Base-by-base conservation (phyloP, 2,888 invertebrate genomes). In the Lordiphosa andalusiaca region DNA sequence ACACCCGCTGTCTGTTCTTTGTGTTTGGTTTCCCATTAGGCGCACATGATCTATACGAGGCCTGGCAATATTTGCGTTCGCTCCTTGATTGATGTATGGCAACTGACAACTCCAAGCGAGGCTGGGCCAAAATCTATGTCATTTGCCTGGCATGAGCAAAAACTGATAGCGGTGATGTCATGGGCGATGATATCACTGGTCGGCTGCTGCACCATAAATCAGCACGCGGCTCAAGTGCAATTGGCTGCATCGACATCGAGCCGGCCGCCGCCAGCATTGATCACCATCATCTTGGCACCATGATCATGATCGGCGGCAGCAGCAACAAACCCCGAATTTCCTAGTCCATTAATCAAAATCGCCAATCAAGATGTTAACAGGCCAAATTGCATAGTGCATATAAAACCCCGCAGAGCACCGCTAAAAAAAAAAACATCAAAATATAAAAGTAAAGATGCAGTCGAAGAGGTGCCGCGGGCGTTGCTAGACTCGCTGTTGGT, bases 321-420 rank as follows among this genome's bases (percentile, higher is more conserved):
- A n/a, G 30, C 41, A 30, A 6, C 41, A 30, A 6, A 13, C 23
- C 21, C 23, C 41, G 44, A 37, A 25, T 46, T 48, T 53, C 38
- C 5, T 50, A 21, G 60, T 52, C 82, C 55, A 75, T 77, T 82
- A 72, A 78, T 77, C 83, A 82, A 75, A 77, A 57, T 72, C 70
- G 75, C 54, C 82, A 64, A 82, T 77, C 82, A 82, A 78, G 80
- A 77, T 77, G 83, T 69, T 77, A 78, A 75, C 77, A 82, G 30
- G 66, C 75, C 58, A 77, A 77, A 77, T 77, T 77, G 75, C 75
- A 77, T 49, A 56, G 72, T 56, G 30, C 53, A 52, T 69, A 64
- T 69, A 64, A 71, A 73, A 59, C 30, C 9, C 30, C 30, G 7
- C 30, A 3, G 10, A 9, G 9, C 30, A 10, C 30, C 3, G 10